Conservation (phyloP, 2,797 vertebrate genomes). For the Melopsittacus undulatus region DNA sequence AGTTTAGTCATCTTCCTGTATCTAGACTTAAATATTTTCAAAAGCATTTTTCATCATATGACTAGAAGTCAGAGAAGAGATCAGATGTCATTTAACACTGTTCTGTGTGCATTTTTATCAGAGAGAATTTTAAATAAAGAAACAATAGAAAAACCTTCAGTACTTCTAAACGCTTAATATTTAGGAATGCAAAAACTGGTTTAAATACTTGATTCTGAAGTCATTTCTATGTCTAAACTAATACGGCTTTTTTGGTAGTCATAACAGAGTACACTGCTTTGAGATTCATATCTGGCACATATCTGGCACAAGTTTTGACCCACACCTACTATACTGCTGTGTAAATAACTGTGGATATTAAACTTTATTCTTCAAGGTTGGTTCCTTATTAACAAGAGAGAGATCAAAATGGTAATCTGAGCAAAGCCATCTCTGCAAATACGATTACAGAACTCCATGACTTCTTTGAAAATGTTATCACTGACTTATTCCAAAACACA, state of each 20-base stretch:
- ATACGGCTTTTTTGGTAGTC: neutral
- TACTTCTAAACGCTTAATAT: slow-evolving; percentile 16
- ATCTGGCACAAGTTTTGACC: neutral
- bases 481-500: slow-evolving; percentile 1
- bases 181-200: slow-evolving; percentile 24
- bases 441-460: neutral
- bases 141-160: slow-evolving; percentile 32
- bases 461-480: slow-evolving; percentile 55
- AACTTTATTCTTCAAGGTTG: neutral
- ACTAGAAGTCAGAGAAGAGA: slow-evolving; percentile 35
- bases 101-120: slow-evolving; percentile 11
- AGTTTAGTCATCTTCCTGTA: slow-evolving; percentile 68
- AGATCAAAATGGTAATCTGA: neutral
- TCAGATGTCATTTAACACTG: slow-evolving; percentile 42
- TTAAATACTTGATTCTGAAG: slow-evolving; percentile 7
- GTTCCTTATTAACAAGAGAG: neutral
- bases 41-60: slow-evolving; percentile 50
- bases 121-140: slow-evolving; percentile 39
- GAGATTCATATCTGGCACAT: neutral
- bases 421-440: neutral
- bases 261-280: neutral
- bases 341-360: neutral
- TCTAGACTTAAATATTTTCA: slow-evolving; percentile 55
- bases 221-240: neutral
- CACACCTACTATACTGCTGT: neutral